These are phyloP conservation scores for Chiloscyllium punctatum DNA, from an alignment of 2,797 vertebrate species.

Conservation along the genomic window DNA sequence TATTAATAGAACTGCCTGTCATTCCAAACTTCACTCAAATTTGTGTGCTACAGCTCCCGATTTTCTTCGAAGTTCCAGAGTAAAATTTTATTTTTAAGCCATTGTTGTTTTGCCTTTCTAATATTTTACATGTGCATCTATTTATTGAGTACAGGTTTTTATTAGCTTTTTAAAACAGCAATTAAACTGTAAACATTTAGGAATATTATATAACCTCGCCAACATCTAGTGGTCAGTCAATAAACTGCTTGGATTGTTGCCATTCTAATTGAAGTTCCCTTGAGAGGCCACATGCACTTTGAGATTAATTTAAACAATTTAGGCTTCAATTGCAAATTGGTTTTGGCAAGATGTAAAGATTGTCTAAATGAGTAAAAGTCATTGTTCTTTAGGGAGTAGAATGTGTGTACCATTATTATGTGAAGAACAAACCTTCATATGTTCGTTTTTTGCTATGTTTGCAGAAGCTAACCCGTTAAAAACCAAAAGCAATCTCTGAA, in stretches of 20 bases:
- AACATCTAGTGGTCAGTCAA: not conserved
- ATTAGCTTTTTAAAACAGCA: not conserved
- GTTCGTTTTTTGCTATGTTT: not conserved
- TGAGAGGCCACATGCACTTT: not conserved
- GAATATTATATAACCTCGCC: not conserved
- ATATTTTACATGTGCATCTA: not conserved
- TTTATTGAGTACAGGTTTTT: not conserved
- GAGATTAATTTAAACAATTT: not conserved
- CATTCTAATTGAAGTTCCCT: conserved; percentile 14
- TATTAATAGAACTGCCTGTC: not conserved
- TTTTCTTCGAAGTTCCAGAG: not conserved
- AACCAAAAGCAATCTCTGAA: not conserved
- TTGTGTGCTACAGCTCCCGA: not conserved
- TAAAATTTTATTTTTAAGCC: not conserved
- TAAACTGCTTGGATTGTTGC: not conserved
- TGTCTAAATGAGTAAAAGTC: not conserved
- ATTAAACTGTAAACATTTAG: not conserved
- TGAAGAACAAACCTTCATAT: not conserved
- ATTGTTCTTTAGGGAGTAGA: not conserved
- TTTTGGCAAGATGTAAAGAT: not conserved
- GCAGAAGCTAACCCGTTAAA: not conserved
- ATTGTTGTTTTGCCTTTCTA: not conserved
- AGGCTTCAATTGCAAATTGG: conserved; percentile 3
- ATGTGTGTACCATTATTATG: not conserved
- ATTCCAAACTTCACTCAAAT: not conserved